Percentiles rank a stretch among this genome's conserved stretches.
phyloP scores from a whole-genome alignment of 2,797 vertebrate genomes.

The Amphiprion clarkii region DNA sequence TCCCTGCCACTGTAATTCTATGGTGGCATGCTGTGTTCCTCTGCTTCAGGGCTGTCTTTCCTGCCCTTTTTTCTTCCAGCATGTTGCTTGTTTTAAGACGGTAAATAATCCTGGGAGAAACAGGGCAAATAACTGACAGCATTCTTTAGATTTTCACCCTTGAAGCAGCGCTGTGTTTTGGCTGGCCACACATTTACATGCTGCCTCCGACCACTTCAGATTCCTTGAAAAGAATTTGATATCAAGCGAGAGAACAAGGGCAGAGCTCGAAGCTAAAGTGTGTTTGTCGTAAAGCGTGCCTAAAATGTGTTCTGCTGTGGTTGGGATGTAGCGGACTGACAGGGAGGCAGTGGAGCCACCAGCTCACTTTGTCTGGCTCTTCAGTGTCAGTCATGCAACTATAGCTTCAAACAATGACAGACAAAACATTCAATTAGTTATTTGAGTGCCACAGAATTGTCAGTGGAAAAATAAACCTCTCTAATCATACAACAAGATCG shows the following conservation, averaged over 20 bases:
- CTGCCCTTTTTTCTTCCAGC: not conserved
- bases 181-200: not conserved
- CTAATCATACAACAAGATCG: not conserved
- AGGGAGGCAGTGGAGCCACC: slow-evolving; percentile 44
- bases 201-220: slow-evolving; percentile 8
- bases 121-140: slow-evolving; percentile 1
- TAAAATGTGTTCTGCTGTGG: slow-evolving; percentile 27
- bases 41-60: not conserved
- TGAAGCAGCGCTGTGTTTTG: slow-evolving; percentile 7
- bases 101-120: slow-evolving; percentile 15
- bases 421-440: slow-evolving; percentile 8
- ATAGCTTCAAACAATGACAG: slow-evolving; percentile 36
- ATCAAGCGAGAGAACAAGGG: slow-evolving; percentile 41
- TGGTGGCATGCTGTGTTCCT: not conserved
- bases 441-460: not conserved
- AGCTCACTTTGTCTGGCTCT: slow-evolving; percentile 45
- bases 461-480: slow-evolving; percentile 1
- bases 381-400: slow-evolving; percentile 40
- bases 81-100: not conserved
- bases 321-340: slow-evolving; percentile 43
- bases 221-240: slow-evolving; percentile 35
- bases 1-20: slow-evolving; percentile 16
- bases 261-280: slow-evolving; percentile 27
- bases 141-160: slow-evolving; percentile 1
- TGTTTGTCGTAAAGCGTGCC: slow-evolving; percentile 30